Percentiles rank a stretch among this genome's conserved stretches.
These are phyloP conservation scores for Carcharodon carcharias DNA, from an alignment of 2,797 vertebrate genomes.

Conservation along the genomic window DNA sequence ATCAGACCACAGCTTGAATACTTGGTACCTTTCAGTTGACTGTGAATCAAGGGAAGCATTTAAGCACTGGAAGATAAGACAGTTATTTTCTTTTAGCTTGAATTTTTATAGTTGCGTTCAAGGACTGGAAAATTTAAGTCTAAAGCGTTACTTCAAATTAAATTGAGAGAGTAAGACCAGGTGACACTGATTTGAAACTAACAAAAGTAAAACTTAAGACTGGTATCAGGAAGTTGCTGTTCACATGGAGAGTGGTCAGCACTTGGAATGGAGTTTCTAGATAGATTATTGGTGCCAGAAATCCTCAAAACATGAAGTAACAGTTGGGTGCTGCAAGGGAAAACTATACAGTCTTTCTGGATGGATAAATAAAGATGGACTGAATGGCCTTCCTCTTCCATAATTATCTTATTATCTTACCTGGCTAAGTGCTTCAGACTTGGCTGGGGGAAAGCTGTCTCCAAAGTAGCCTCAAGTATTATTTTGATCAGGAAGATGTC, in stretches of 20 bases:
- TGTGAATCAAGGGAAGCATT: not conserved
- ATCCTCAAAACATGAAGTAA: not conserved
- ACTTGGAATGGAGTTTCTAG: not conserved
- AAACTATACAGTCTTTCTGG: not conserved
- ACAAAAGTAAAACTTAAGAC: not conserved
- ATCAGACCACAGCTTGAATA: not conserved
- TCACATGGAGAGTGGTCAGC: not conserved
- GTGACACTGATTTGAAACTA: not conserved
- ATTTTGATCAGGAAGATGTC: not conserved
- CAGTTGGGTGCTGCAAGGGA: not conserved
- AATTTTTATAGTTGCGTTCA: not conserved
- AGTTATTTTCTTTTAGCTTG: not conserved
- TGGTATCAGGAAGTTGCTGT: not conserved
- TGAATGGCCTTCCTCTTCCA: not conserved
- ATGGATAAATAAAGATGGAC: not conserved
- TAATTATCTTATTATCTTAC: not conserved
- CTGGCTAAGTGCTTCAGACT: too few relatives aligned
- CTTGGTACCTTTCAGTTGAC: not conserved
- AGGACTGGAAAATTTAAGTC: not conserved
- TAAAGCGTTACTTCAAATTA: not conserved
- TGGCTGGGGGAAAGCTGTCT: too few relatives aligned
- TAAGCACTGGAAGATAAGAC: not conserved
- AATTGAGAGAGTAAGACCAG: not conserved
- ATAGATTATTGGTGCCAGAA: not conserved
- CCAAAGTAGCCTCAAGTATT: not conserved